Evolutionary conservation across 2,888 invertebrate species (phyloP).

Genomic region (Agriotes lineatus): DNA sequence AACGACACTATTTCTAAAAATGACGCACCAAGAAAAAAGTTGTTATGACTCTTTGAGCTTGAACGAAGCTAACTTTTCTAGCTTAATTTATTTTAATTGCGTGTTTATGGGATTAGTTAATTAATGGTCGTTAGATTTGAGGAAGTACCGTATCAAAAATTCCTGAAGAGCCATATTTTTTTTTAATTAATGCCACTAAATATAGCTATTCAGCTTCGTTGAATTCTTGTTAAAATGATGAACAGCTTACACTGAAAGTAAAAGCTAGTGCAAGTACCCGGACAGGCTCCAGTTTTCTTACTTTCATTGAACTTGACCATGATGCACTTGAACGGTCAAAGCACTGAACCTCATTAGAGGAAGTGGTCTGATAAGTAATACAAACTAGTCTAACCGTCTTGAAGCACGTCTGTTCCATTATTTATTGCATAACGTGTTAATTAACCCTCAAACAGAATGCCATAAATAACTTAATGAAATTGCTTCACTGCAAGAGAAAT

Average conservation of each 20-base stretch:
- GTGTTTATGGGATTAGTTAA: not conserved
- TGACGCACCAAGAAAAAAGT: no score
- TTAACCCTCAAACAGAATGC: constrained; percentile 1
- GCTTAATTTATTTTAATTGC: no score
- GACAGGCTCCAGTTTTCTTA: constrained; percentile 15
- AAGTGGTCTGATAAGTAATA: not conserved
- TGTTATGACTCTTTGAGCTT: no score
- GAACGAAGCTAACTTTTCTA: no score
- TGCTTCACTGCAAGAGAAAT: not conserved
- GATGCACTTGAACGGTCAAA: constrained; percentile 1
- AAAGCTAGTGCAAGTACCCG: not conserved
- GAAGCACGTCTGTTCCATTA: not conserved
- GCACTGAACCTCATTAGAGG: constrained; percentile 21
- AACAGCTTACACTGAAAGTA: not conserved
- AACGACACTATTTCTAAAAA: no score
- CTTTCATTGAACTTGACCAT: constrained; percentile 23
- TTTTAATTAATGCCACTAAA: not conserved
- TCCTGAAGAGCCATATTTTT: not conserved
- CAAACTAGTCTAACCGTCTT: constrained; percentile 7
- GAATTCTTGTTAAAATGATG: no score
- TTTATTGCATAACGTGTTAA: constrained; percentile 9
- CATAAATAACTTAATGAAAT: not conserved
- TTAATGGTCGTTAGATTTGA: not conserved
- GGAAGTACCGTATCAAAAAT: not conserved
- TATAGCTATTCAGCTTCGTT: no score